Percentiles rank a stretch among this genome's conserved stretches.
phyloP scores from a whole-genome alignment of 2,113 vertebrate species.

The cattle (Bos taurus) region ARS-UCD2.0 NC_037333.1:82370501-82371000 shows the following conservation, averaged over 20 bases:
- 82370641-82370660: conserved; percentile 24
- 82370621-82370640: conserved; percentile 8
- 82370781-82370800: not conserved
- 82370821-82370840: not conserved
- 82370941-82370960: not conserved
- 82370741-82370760: conserved; percentile 9
- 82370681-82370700: conserved; percentile 1
- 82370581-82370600: not conserved
- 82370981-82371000: not conserved
- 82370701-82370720: conserved; percentile 17
- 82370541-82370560: conserved; percentile 11
- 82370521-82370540: not conserved
- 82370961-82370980: conserved; percentile 8
- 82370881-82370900: not conserved
- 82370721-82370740: not conserved
- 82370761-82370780: not conserved
- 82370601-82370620: not conserved
- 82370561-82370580: not conserved
- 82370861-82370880: not conserved
- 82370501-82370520: not conserved
- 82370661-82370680: not conserved
- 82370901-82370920: conserved; percentile 6
- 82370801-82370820: conserved; percentile 1
- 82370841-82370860: conserved; percentile 7
- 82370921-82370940: conserved; percentile 39